Evolutionary conservation across 2,113 vertebrate species (phyloP).

Genomic region (Salvelinus namaycush): DNA sequence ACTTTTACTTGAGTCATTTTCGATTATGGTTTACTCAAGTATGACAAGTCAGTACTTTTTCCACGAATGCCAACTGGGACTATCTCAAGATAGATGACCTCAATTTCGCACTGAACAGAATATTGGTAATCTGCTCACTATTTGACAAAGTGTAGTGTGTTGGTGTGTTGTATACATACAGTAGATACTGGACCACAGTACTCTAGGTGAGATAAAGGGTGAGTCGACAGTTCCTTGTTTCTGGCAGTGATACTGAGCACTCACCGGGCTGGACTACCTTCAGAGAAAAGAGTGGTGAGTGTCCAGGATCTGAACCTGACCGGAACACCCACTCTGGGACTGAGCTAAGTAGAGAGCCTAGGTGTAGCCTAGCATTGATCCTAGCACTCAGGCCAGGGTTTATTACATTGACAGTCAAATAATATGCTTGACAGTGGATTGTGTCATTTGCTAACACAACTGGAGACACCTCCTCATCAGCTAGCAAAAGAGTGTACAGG

Average conservation of each 20-base stretch:
- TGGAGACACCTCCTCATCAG: too few relatives aligned
- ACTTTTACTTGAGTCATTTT: too few relatives aligned
- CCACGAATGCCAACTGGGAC: too few relatives aligned
- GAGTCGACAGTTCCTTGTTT: constrained; percentile 52
- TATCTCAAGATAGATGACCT: not conserved
- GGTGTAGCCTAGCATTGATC: constrained; percentile 2
- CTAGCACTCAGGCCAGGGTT: too few relatives aligned
- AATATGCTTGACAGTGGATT: too few relatives aligned
- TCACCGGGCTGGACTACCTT: constrained; percentile 44
- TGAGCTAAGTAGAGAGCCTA: not conserved
- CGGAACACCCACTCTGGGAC: not conserved
- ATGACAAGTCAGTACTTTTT: too few relatives aligned
- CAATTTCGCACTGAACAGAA: constrained; percentile 3
- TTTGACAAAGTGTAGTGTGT: not conserved
- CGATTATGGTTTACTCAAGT: too few relatives aligned
- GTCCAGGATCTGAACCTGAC: constrained; percentile 1
- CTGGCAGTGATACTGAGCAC: constrained; percentile 47
- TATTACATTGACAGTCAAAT: too few relatives aligned
- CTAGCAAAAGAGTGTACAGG: too few relatives aligned
- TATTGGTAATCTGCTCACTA: not conserved
- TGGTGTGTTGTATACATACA: constrained; percentile 43
- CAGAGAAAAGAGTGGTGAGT: not conserved
- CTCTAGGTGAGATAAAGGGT: not conserved
- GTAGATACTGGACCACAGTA: not conserved
- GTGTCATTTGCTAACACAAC: too few relatives aligned